A percentile compares a stretch with the other conserved stretches of the same genome.
Conservation (phyloP, 2,888 invertebrate species). For the Thera britannica region DNA sequence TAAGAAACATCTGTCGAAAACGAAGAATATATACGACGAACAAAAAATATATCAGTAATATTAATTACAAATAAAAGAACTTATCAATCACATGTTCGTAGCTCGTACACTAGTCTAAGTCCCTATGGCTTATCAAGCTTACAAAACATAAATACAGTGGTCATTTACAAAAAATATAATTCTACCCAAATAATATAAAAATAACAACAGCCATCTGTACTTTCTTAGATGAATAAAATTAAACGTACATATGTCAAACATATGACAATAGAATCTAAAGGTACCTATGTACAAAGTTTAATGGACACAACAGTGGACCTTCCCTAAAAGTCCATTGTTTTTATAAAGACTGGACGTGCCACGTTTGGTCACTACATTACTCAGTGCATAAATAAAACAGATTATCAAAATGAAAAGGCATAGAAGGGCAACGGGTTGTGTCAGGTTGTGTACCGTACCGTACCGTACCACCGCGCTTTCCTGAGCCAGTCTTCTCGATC, state of each 20-base stretch:
- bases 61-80: conserved; percentile 74
- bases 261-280: conserved; percentile 83
- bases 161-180: conserved; percentile 84
- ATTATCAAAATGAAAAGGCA: conserved; percentile 54
- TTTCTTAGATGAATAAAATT: conserved; percentile 85
- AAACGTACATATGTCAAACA: conserved; percentile 83
- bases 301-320: conserved; percentile 67
- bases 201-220: conserved; percentile 85
- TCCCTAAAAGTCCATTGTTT: conserved; percentile 57
- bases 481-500: conserved; percentile 40
- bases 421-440: conserved; percentile 57
- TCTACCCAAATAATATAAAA: conserved; percentile 85
- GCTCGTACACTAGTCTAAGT: conserved; percentile 80
- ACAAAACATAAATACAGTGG: conserved; percentile 84
- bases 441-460: conserved; percentile 37
- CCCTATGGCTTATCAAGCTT: conserved; percentile 83
- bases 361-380: conserved; percentile 74
- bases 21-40: conserved; percentile 76
- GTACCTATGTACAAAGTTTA: conserved; percentile 79
- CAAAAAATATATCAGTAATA: conserved; percentile 61
- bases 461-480: conserved; percentile 45
- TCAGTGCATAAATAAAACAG: conserved; percentile 64
- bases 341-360: conserved; percentile 74
- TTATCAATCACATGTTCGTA: conserved; percentile 81
- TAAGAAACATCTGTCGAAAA: conserved; percentile 77